Percentiles rank a stretch among this genome's conserved stretches.
Conservation (phyloP, 2,888 invertebrate species). For the Agrenia bidenticulata region DNA sequence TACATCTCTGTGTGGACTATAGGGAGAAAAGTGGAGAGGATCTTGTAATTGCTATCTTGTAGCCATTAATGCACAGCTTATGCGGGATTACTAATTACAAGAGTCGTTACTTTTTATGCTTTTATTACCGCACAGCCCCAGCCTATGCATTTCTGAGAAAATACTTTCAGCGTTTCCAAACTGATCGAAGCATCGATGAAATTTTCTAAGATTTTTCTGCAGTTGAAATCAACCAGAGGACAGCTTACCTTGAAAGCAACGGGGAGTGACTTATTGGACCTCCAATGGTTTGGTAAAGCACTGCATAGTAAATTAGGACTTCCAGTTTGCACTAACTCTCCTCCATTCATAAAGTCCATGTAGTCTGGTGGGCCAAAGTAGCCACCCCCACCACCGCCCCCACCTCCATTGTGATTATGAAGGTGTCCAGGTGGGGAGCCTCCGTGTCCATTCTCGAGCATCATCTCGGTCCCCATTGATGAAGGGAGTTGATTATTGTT, state of each 20-base stretch:
- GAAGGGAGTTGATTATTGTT: not conserved
- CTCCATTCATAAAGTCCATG: constrained; percentile 56
- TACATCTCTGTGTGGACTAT: not conserved
- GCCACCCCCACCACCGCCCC: constrained; percentile 31
- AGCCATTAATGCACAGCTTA: no score
- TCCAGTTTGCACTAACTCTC: constrained; percentile 85
- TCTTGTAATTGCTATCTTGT: no score
- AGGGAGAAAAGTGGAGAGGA: not conserved
- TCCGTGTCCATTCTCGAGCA: constrained; percentile 47
- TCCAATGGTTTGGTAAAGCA: constrained; percentile 90
- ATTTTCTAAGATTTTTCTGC: not conserved
- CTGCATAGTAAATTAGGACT: constrained; percentile 96
- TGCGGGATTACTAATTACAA: no score
- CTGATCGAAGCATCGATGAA: no score
- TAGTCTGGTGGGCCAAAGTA: constrained; percentile 48
- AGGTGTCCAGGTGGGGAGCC: constrained; percentile 29
- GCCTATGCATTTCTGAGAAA: no score
- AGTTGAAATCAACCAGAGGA: not conserved
- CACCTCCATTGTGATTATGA: constrained; percentile 25
- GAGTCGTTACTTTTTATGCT: no score
- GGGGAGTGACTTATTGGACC: constrained; percentile 96
- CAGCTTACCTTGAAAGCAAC: constrained; percentile 71
- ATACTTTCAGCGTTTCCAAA: no score
- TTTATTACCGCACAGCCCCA: no score
- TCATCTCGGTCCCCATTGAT: constrained; percentile 45